Percentiles rank a stretch among this genome's conserved stretches.
phyloP scores from a whole-genome alignment of 2,797 vertebrate species.

The Brachymystax lenok region DNA sequence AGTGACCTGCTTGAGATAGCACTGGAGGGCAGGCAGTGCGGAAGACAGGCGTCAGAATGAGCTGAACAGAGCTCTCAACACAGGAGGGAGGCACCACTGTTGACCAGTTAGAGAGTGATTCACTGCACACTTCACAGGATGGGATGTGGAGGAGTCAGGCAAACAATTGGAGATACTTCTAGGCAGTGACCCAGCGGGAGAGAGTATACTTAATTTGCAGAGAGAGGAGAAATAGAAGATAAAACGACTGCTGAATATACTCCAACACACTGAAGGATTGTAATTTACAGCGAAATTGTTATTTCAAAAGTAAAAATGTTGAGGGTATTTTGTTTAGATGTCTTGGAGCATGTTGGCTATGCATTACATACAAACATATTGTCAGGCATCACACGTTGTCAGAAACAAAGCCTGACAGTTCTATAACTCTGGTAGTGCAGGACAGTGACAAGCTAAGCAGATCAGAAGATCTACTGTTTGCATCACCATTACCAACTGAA shows the following conservation, averaged over 20 bases:
- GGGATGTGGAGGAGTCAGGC: slow-evolving; percentile 13
- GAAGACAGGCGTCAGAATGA: neutral
- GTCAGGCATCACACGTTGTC: neutral
- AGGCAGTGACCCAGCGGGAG: slow-evolving; percentile 25
- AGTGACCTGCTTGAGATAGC: neutral
- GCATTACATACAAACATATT: neutral
- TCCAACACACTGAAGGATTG: neutral
- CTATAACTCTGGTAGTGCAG: neutral
- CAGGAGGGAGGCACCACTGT: neutral
- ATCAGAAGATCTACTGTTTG: no score
- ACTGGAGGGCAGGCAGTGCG: neutral
- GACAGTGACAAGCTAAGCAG: neutral
- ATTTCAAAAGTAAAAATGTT: neutral
- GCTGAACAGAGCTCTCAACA: neutral
- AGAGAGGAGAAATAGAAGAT: slow-evolving; percentile 1
- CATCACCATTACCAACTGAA: no score
- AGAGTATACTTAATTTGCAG: slow-evolving; percentile 3
- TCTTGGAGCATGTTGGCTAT: slow-evolving; percentile 1
- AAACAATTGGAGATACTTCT: slow-evolving; percentile 12
- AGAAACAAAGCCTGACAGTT: slow-evolving; percentile 3
- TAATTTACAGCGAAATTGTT: neutral
- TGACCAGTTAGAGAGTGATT: slow-evolving; percentile 18
- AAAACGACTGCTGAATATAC: neutral
- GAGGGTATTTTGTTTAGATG: neutral
- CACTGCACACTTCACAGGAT: slow-evolving; percentile 10